Base-by-base conservation (phyloP, 2,113 vertebrate species). In the Xiphophorus couchianus region DNA sequence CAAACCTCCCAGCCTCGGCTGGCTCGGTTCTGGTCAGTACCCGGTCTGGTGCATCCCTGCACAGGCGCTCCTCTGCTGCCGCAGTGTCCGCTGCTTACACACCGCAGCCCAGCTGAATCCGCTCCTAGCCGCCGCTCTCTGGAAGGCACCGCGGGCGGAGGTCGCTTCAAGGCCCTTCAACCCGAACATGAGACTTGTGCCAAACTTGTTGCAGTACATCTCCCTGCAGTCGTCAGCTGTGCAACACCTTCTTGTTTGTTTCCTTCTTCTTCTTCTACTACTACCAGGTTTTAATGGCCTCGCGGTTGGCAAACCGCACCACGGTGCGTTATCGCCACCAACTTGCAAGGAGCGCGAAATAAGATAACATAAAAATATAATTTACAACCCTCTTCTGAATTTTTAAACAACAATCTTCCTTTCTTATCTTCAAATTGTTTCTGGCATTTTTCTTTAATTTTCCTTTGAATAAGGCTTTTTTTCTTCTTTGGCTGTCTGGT, bases 51-150 rank as follows among this genome's bases (percentile, higher is more conserved):
- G 15, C 58, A 29, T 48, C 51, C 39, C 22, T 31, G 1, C 29
- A 48, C 62, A 77, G 82, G 71, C 74, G 70, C 73, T 33, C 71
- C 28, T 84, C 78, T 90, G 90, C 75, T 83, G 86, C 66, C 44
- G 19, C 44, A 48, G 44, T 19, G 5, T 62, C 78, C 91, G 90
- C 75, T 83, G 86, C 64, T 66, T n/a, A 65, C 84, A 82, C 60
- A 82, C 87, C 68, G 82, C 63, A 1, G 84, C 74, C 90, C 92
- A 84, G 84, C 81, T 88, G 33, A 58, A 73, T 2, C 74, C 42
- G 62, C 74, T 82, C 35, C 77, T 62, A 1, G 12, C 58, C 1
- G 51, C 66, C 2, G 73, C 29, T 14, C 63, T 63, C 28, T 7
- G 80, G 11, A 19, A 25, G 33, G 60, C 7, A 0, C 29, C 31